Base-by-base conservation (phyloP, 2,888 invertebrate genomes). In the Megastigmus dorsalis region DNA sequence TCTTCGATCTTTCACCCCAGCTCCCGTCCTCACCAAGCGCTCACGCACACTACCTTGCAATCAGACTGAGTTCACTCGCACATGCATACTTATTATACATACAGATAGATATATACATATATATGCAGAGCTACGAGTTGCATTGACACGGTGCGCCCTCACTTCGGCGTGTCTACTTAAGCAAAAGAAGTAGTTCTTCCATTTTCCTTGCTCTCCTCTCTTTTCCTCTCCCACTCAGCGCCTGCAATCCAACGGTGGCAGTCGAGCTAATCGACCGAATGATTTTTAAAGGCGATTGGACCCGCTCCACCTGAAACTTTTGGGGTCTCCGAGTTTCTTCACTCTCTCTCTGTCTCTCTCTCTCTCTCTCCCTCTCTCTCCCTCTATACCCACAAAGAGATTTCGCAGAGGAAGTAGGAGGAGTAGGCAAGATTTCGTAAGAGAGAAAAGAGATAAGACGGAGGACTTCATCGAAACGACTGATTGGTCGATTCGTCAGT, bases 401-500 rank as follows among this genome's bases (percentile, higher is more conserved):
- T 36, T 63, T 62, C 28, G n/a, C 7, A 23, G 3, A 20, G 10
- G 50, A 10, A 3, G 28, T 2, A 18, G 50, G 10, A 20, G 10
- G 18, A 3, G 33, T 26, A 18, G 13, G 26, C 26, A 20, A 59
- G 60, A 79, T 77, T 77, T 78, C 77, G 23, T 50, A 50, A 74
- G 69, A 63, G 66, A 78, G 78, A 65, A 23, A 26, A 9, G 6
- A 80, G 82, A 81, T 82, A 84, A 85, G 85, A 85, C 81, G 36
- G 79, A 85, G 79, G 82, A 85, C 84, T 85, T 85, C 83, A 84
- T 85, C 84, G 82, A 81, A 80, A 80, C 83, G 80, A 84, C 82
- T 85, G 84, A 85, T 85, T 85, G 85, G 82, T 79, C 84, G 84
- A 85, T 85, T 84, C 83, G 83, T 85, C 84, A 85, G 80, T 78